Evolutionary conservation across 2,797 vertebrate species (phyloP).

Genomic region (Champsocephalus gunnari): DNA sequence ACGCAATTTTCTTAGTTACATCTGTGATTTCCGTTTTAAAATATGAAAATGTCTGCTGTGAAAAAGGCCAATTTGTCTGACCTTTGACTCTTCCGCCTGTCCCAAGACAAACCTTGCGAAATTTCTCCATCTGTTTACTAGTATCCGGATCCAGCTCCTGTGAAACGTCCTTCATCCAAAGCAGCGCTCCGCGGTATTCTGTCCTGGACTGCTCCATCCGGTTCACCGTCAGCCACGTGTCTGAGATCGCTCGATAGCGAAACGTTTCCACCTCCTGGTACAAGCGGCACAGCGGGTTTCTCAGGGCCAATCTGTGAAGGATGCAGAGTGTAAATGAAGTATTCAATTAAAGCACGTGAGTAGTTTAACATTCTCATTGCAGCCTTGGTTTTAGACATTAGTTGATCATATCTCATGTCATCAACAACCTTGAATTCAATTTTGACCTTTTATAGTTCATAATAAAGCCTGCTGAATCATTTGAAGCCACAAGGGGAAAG

Average conservation of each 20-base stretch:
- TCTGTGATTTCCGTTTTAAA: background rate
- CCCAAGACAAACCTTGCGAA: conserved; percentile 90
- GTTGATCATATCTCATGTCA: too few relatives aligned
- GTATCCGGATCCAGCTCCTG: conserved; percentile 98
- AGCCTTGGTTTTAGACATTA: background rate
- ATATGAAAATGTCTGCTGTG: background rate
- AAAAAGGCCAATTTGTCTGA: background rate
- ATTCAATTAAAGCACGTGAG: background rate
- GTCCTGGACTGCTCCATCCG: conserved; percentile 97
- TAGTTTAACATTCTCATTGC: background rate
- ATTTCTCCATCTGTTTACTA: conserved; percentile 98
- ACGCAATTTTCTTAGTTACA: background rate
- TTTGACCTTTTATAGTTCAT: background rate
- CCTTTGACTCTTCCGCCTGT: background rate
- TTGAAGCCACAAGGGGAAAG: background rate
- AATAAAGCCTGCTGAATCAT: background rate
- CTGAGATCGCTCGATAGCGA: conserved; percentile 95
- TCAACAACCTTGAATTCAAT: background rate
- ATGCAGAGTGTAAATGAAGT: background rate
- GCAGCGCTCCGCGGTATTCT: conserved; percentile 95
- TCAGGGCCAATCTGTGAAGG: conserved; percentile 87
- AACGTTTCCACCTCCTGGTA: conserved; percentile 99
- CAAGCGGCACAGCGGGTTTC: conserved; percentile 91
- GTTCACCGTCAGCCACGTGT: conserved; percentile 98
- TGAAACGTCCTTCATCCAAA: conserved; percentile 99